Evolutionary conservation across 1,140 invertebrate genomes (phyloP).

Genomic region (Drosophila lacertosa): DNA sequence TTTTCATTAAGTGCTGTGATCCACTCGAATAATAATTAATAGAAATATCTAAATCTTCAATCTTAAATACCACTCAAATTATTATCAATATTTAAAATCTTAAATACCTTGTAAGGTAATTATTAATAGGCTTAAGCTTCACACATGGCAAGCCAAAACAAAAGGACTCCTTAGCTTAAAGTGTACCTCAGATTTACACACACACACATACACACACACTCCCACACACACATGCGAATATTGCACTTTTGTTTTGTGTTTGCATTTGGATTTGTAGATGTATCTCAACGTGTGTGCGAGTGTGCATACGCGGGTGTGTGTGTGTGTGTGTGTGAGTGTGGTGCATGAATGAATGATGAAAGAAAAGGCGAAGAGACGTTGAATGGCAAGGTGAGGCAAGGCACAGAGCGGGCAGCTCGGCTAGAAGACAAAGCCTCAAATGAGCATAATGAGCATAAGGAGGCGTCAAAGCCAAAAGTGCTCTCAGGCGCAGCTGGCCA

Average conservation of each 20-base stretch:
- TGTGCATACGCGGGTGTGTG: constrained; percentile 1
- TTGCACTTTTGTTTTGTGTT: constrained; percentile 67
- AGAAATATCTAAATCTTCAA: too few species aligned
- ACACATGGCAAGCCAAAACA: background rate
- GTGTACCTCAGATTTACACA: constrained; percentile 7
- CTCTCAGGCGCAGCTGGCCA: constrained; percentile 66
- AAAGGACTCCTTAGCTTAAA: background rate
- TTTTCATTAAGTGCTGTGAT: too few species aligned
- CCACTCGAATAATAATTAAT: too few species aligned
- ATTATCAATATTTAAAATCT: too few species aligned
- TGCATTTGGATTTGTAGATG: constrained; percentile 69
- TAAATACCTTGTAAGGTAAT: background rate
- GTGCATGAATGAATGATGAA: constrained; percentile 74
- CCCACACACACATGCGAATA: constrained; percentile 6
- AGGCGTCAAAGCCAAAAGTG: constrained; percentile 71
- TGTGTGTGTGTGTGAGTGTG: constrained; percentile 26
- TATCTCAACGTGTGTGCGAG: constrained; percentile 4
- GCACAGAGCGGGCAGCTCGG: constrained; percentile 2
- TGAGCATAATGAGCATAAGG: constrained; percentile 80
- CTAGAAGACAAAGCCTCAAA: constrained; percentile 75
- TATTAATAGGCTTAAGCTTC: background rate
- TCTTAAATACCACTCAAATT: too few species aligned
- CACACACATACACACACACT: constrained; percentile 6
- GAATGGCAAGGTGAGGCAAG: constrained; percentile 11
- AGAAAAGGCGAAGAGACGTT: constrained; percentile 63